These are phyloP conservation scores for Epizoanthus scotinus DNA, from an alignment of 92 coral and sea anemone species.

Conservation along the genomic window DNA sequence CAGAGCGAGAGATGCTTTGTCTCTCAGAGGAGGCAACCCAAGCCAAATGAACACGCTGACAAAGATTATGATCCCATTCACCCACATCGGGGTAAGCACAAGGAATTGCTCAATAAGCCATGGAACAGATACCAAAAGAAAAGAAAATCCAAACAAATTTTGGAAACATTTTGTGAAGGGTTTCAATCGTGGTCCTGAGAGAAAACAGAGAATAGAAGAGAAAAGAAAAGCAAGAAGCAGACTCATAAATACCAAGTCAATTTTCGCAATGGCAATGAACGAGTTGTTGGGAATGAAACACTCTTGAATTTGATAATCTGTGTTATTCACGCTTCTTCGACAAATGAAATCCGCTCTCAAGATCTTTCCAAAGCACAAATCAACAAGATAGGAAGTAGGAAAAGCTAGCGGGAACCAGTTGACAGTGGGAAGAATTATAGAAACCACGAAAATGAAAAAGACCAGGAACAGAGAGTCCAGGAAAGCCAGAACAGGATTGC, in stretches of 20 bases:
- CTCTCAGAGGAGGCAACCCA: conserved; percentile 79
- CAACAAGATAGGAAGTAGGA: conserved; percentile 69
- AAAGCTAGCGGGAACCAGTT: conserved; percentile 60
- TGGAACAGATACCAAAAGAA: conserved; percentile 79
- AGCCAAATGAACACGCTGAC: conserved; percentile 68
- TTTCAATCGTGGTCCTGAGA: not conserved
- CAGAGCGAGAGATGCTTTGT: conserved; percentile 69
- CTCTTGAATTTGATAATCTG: not conserved
- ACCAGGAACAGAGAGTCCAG: conserved; percentile 56
- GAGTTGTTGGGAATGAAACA: not conserved
- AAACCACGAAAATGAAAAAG: conserved; percentile 38
- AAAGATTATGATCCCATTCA: conserved; percentile 44
- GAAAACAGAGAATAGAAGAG: not conserved
- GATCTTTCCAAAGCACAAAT: conserved; percentile 67
- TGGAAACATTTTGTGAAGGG: not conserved
- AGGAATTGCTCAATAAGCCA: conserved; percentile 77
- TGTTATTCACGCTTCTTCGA: not conserved
- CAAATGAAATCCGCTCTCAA: conserved; percentile 73
- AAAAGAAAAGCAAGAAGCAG: not conserved
- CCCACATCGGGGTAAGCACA: conserved; percentile 61
- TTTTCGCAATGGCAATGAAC: not conserved
- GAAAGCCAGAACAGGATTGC: conserved; percentile 61
- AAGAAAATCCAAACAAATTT: conserved; percentile 45
- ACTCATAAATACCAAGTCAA: not conserved
- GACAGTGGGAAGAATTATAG: conserved; percentile 63